phyloP scores from a whole-genome alignment of 2,888 invertebrate species.

The Eurytoma adleriae region DNA sequence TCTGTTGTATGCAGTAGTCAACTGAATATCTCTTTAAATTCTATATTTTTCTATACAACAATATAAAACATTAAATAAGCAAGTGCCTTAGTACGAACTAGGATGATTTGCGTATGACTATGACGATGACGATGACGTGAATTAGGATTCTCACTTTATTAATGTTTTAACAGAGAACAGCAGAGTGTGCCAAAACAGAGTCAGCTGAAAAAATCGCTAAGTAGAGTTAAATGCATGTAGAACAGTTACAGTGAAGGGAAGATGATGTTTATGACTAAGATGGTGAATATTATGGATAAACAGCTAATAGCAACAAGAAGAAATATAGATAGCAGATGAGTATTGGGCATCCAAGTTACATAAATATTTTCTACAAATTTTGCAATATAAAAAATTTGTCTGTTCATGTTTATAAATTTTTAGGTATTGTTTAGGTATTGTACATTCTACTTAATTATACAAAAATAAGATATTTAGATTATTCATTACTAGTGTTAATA shows the following conservation, averaged over 20 bases:
- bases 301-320: constrained; percentile 50
- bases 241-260: constrained; percentile 35
- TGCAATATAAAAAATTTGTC: neutral
- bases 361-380: neutral
- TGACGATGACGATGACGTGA: constrained; percentile 37
- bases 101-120: constrained; percentile 24
- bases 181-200: constrained; percentile 40
- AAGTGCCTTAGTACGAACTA: constrained; percentile 43
- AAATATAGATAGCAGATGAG: constrained; percentile 38
- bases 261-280: constrained; percentile 33
- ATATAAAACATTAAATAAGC: constrained; percentile 37
- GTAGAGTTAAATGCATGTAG: constrained; percentile 48
- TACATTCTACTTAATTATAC: neutral
- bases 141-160: constrained; percentile 45
- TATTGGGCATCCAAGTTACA: constrained; percentile 34
- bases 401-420: neutral
- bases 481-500: neutral
- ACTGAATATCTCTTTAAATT: constrained; percentile 31
- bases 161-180: constrained; percentile 45
- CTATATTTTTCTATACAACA: constrained; percentile 25
- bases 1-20: neutral
- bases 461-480: neutral
- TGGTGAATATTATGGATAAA: constrained; percentile 45
- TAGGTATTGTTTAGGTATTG: neutral
- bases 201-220: constrained; percentile 44